phyloP scores from a whole-genome alignment of 2,113 vertebrate species.

The Jacana jacana region DNA sequence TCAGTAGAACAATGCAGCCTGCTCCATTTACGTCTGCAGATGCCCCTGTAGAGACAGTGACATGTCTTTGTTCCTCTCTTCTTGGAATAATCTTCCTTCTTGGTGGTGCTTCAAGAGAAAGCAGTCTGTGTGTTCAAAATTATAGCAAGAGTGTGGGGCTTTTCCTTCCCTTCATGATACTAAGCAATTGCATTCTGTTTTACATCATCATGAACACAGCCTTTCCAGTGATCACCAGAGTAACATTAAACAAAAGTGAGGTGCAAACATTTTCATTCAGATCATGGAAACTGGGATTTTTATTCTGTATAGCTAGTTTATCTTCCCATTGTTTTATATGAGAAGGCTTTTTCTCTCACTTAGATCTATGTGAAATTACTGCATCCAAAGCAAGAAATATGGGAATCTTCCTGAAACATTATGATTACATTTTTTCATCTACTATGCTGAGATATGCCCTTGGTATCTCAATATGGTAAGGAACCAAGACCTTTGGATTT shows the following conservation, averaged over 20 bases:
- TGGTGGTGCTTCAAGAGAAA: neutral
- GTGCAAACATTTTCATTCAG: neutral
- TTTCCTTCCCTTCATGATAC: neutral
- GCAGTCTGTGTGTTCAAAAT: neutral
- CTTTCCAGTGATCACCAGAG: neutral
- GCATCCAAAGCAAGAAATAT: neutral
- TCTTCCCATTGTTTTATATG: neutral
- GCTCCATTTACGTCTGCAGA: neutral
- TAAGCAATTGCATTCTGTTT: neutral
- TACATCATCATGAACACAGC: fast-evolving
- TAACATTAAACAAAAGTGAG: neutral
- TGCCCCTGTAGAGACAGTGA: neutral
- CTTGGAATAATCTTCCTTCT: neutral
- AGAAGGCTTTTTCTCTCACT: neutral
- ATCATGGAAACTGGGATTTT: neutral
- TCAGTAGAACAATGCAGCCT: neutral
- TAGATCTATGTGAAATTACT: neutral
- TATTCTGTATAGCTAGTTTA: neutral
- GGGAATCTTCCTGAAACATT: neutral
- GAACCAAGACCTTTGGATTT: neutral
- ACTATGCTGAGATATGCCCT: neutral
- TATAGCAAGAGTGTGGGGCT: neutral
- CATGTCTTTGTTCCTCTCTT: neutral
- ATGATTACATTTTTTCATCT: neutral
- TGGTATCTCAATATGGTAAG: neutral